Conservation (phyloP, 1,140 invertebrate genomes). For the Neoseiulus cucumeris region DNA sequence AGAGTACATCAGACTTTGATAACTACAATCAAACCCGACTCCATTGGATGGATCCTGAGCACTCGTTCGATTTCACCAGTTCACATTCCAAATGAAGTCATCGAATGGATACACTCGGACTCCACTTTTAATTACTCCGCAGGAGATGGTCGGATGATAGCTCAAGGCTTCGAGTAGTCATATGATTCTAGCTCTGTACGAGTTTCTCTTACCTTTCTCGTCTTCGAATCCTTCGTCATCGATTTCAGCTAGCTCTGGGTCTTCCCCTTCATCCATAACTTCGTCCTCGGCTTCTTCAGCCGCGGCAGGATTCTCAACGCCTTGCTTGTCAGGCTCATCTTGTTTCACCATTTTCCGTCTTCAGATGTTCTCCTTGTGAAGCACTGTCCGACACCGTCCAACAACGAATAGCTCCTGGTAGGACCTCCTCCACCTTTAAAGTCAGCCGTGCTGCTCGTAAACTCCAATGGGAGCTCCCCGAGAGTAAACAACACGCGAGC, state of each 20-base stretch:
- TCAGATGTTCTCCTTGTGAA: not conserved
- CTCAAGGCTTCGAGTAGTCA: not conserved
- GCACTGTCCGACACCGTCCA: not conserved
- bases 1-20: not conserved
- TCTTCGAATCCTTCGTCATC: not conserved
- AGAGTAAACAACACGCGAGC: too few species aligned
- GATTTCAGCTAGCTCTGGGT: not conserved
- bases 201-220: not conserved
- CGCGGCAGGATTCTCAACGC: too few species aligned
- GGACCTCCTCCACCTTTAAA: too few species aligned
- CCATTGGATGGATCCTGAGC: not conserved
- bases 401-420: not conserved
- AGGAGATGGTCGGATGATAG: not conserved
- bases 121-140: not conserved
- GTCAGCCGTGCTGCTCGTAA: too few species aligned
- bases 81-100: not conserved
- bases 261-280: not conserved
- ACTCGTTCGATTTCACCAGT: not conserved
- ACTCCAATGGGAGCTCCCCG: too few species aligned
- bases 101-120: not conserved
- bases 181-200: not conserved
- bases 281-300: not conserved
- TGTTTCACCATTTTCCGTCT: not conserved
- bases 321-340: constrained; percentile 2
- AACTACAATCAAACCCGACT: not conserved